Percentiles rank a stretch among this genome's conserved stretches.
These are phyloP conservation scores for Scaptomyza graminum DNA, from an alignment of 1,140 invertebrate species.

Conservation along the genomic window DNA sequence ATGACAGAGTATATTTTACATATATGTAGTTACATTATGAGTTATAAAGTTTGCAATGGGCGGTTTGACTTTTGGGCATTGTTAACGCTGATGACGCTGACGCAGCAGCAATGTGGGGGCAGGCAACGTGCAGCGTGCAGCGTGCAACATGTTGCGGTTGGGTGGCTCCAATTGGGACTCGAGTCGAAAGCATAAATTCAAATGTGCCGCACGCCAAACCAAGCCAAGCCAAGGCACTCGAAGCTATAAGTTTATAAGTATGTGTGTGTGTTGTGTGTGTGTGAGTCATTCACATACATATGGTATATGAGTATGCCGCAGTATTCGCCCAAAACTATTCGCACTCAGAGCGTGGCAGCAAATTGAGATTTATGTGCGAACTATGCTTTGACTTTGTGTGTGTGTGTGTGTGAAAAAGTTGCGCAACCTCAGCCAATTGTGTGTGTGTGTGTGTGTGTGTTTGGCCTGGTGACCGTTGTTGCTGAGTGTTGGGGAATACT, in stretches of 20 bases:
- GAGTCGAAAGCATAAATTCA: constrained; percentile 76
- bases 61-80: constrained; percentile 39
- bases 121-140: constrained; percentile 18
- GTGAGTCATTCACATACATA: constrained; percentile 19
- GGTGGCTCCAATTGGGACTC: constrained; percentile 74
- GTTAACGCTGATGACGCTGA: constrained; percentile 47
- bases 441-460: constrained; percentile 27
- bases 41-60: constrained; percentile 10
- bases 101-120: neutral
- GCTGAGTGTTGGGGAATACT: constrained; percentile 42
- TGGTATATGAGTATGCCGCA: constrained; percentile 17
- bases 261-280: constrained; percentile 14
- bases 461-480: constrained; percentile 65
- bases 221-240: constrained; percentile 7
- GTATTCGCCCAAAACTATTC: constrained; percentile 64
- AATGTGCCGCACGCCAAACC: constrained; percentile 48
- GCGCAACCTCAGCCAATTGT: constrained; percentile 75
- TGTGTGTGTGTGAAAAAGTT: constrained; percentile 67
- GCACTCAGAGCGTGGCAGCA: constrained; percentile 74
- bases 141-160: constrained; percentile 79
- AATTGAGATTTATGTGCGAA: constrained; percentile 78
- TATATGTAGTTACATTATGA: no score
- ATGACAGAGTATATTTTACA: neutral
- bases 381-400: neutral
- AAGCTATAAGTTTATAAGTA: constrained; percentile 28